Conservation (phyloP, 2,113 vertebrate genomes). For the Perognathus longimembris region DNA sequence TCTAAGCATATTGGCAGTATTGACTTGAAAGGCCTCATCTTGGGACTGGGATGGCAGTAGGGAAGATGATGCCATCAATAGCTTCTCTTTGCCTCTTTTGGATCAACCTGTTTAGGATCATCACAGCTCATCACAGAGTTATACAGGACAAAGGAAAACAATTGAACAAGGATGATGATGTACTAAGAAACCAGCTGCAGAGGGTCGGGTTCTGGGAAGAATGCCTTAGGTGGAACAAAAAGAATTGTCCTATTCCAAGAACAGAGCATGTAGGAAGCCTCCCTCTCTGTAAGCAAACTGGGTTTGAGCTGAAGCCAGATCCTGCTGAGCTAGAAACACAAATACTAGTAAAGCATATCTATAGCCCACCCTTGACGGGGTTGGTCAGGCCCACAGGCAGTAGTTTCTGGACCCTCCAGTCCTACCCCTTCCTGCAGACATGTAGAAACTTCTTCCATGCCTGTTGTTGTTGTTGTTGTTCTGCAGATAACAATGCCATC, state of each 20-base stretch:
- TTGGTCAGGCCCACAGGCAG: neutral
- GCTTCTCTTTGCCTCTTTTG: constrained; percentile 1
- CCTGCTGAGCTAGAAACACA: constrained; percentile 33
- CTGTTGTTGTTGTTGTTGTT: constrained; percentile 27
- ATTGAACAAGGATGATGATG: neutral
- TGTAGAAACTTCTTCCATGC: neutral
- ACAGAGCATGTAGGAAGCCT: constrained; percentile 29
- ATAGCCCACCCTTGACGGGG: constrained; percentile 53
- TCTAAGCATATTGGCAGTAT: rapidly evolving
- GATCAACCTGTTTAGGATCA: neutral
- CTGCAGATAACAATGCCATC: constrained; percentile 93
- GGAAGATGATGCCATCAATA: neutral
- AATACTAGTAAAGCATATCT: neutral
- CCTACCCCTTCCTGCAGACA: neutral
- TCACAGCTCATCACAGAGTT: neutral
- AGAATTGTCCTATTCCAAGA: constrained; percentile 13
- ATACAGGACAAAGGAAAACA: neutral
- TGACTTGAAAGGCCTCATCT: neutral
- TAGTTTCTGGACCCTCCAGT: neutral
- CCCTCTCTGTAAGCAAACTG: neutral
- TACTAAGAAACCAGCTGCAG: neutral
- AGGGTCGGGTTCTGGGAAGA: constrained; percentile 11
- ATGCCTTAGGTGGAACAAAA: constrained; percentile 36
- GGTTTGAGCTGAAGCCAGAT: neutral
- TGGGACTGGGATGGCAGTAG: neutral